Evolutionary conservation across 2,888 invertebrate species (phyloP).

Genomic region (Polyommatus icarus): DNA sequence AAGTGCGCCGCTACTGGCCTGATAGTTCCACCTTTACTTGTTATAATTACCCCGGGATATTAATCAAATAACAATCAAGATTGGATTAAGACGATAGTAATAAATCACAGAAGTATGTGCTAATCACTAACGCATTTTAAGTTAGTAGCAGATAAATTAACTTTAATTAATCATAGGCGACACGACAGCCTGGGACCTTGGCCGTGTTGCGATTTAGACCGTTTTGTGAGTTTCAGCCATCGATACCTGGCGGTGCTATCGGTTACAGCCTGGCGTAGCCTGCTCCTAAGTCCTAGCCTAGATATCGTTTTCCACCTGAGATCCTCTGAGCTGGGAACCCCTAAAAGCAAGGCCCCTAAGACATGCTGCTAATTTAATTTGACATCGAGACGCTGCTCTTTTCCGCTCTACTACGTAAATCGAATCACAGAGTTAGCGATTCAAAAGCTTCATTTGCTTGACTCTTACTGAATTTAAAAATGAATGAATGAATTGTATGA

Average conservation of each 20-base stretch:
- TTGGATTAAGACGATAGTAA: not conserved
- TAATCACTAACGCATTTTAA: conserved; percentile 1
- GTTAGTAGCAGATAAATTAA: not conserved
- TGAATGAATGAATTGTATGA: too few relatives aligned
- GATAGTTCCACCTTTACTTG: not conserved
- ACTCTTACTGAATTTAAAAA: not conserved
- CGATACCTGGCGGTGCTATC: conserved; percentile 18
- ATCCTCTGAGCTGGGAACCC: not conserved
- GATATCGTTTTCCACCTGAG: not conserved
- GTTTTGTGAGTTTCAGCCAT: conserved; percentile 33
- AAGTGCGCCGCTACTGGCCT: too few relatives aligned
- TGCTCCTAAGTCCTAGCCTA: not conserved
- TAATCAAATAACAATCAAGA: not conserved
- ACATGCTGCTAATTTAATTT: too few relatives aligned
- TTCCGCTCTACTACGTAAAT: not conserved
- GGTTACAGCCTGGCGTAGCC: not conserved
- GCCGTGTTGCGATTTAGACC: conserved; percentile 34
- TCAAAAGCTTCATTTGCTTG: not conserved
- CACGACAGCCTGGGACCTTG: conserved; percentile 31
- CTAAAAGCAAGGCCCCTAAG: too few relatives aligned
- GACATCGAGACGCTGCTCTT: not conserved
- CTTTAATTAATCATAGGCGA: conserved; percentile 9
- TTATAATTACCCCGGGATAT: not conserved
- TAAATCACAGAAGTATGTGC: conserved; percentile 10
- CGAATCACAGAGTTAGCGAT: not conserved